Percentiles rank a stretch among this genome's conserved stretches.
Evolutionary conservation across 2,888 invertebrate species (phyloP).

Genomic region (Meganola albula): DNA sequence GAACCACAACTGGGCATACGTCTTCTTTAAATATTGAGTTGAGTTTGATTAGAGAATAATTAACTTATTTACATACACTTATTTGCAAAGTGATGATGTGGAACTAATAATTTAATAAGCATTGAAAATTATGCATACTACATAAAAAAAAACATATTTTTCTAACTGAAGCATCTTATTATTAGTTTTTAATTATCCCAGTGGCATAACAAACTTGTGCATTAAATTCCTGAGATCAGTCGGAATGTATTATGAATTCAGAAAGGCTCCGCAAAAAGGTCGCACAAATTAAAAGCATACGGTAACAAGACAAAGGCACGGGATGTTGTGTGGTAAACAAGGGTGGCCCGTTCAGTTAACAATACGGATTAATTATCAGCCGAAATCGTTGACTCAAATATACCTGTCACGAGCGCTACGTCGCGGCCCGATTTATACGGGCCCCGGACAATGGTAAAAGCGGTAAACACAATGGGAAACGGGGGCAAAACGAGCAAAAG

Average conservation of each 20-base stretch:
- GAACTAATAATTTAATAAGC: too few species aligned
- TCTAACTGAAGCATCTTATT: too few species aligned
- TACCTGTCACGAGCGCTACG: conserved; percentile 72
- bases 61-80: too few species aligned
- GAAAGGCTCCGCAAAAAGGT: conserved; percentile 23
- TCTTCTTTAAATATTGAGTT: too few species aligned
- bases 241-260: conserved; percentile 22
- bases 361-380: conserved; percentile 77
- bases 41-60: too few species aligned
- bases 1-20: too few species aligned
- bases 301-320: conserved; percentile 42
- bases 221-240: conserved; percentile 17
- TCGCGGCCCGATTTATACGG: conserved; percentile 72
- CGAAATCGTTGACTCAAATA: conserved; percentile 75
- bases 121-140: too few species aligned
- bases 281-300: conserved; percentile 43
- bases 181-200: too few species aligned
- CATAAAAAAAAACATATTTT: too few species aligned
- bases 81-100: too few species aligned
- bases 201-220: too few species aligned
- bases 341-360: conserved; percentile 71
- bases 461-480: conserved; percentile 72
- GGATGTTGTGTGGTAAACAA: conserved; percentile 51
- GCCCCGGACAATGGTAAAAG: conserved; percentile 72
- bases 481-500: conserved; percentile 66